Conservation (phyloP, 2,113 vertebrate species). For the Morone chrysops region DNA sequence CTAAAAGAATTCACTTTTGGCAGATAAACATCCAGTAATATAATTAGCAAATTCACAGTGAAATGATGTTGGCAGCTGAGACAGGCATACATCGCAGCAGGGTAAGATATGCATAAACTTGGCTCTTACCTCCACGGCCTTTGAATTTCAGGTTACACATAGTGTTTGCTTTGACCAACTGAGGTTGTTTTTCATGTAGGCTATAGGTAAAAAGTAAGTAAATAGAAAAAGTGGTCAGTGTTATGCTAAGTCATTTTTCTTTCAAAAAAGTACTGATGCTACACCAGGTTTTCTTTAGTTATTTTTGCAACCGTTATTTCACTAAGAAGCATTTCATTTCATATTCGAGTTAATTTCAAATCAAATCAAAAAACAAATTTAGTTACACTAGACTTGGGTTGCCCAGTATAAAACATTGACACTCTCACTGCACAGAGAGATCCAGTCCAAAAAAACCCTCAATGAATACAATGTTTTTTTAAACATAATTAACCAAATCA, state of each 20-base stretch:
- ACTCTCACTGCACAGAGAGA: neutral
- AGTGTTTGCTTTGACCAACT: neutral
- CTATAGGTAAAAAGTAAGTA: neutral
- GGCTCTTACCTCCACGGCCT: neutral
- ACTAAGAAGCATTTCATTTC: neutral
- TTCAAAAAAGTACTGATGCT: neutral
- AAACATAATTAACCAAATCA: neutral
- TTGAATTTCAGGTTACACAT: neutral
- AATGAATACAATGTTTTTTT: neutral
- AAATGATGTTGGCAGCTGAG: slow-evolving; percentile 46
- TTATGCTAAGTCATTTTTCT: neutral
- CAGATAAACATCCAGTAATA: slow-evolving; percentile 61
- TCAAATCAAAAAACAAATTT: neutral
- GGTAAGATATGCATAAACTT: slow-evolving; percentile 27
- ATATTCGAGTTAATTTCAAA: too few species aligned
- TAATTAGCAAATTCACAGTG: slow-evolving; percentile 65
- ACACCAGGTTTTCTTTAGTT: too few species aligned
- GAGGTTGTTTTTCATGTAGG: slow-evolving; percentile 12
- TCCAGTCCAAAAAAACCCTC: neutral
- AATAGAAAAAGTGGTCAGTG: neutral
- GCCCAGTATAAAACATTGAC: neutral
- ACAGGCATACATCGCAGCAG: neutral
- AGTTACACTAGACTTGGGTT: neutral
- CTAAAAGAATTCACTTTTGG: slow-evolving; percentile 61
- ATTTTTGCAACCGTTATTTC: too few species aligned